phyloP scores from a whole-genome alignment of 2,888 invertebrate species.

The Allygus modestus region DNA sequence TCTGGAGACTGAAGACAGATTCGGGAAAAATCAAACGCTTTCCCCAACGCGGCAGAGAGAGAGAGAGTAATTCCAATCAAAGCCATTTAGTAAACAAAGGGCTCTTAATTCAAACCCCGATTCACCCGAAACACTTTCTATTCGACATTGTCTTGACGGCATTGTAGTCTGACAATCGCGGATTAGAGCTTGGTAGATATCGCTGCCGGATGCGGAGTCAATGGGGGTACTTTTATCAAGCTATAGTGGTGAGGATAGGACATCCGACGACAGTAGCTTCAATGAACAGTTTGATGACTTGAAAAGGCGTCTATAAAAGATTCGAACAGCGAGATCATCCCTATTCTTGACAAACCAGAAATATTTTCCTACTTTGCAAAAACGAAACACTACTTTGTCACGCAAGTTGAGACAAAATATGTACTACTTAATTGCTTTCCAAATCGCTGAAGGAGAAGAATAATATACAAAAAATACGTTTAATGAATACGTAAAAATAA shows the following conservation, averaged over 20 bases:
- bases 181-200: background rate
- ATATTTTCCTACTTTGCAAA: no score
- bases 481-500: no score
- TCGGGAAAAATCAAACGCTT: background rate
- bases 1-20: background rate
- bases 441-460: no score
- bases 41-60: background rate
- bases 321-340: no score
- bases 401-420: no score
- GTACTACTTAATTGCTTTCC: no score
- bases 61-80: conserved; percentile 41
- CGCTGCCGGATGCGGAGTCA: conserved; percentile 3
- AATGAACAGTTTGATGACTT: background rate
- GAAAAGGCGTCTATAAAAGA: background rate
- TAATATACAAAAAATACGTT: no score
- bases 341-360: no score
- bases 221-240: background rate
- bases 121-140: conserved; percentile 39
- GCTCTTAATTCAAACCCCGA: conserved; percentile 19
- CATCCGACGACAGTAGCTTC: background rate
- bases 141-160: conserved; percentile 26
- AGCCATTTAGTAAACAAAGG: conserved; percentile 35
- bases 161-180: conserved; percentile 42
- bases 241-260: background rate
- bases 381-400: no score